Conservation (phyloP, 2,888 invertebrate species). For the Tridacna crocea region DNA sequence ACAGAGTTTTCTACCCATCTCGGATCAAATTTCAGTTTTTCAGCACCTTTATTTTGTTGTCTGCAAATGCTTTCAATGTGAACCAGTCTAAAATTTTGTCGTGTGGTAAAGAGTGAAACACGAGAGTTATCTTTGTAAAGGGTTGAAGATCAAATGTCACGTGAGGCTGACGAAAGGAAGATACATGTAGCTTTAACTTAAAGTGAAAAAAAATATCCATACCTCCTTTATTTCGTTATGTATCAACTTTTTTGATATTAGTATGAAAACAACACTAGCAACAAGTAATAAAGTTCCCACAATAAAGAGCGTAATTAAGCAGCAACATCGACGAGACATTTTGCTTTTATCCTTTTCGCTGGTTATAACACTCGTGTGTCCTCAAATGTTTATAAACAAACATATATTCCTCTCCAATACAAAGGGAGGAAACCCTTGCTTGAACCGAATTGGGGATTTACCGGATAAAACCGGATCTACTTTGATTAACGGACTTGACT, state of each 20-base stretch:
- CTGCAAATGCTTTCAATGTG: too few relatives aligned
- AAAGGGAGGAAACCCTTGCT: too few relatives aligned
- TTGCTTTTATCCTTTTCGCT: background rate
- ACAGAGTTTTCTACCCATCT: too few relatives aligned
- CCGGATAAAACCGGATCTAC: too few relatives aligned
- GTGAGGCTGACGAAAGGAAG: background rate
- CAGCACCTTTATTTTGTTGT: too few relatives aligned
- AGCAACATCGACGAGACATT: constrained; percentile 40
- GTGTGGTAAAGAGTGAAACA: background rate
- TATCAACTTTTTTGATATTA: constrained; percentile 47
- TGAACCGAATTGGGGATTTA: too few relatives aligned
- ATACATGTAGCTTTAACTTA: background rate
- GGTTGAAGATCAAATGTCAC: background rate
- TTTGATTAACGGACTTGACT: too few relatives aligned
- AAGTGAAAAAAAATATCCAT: background rate
- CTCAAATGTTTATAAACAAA: too few relatives aligned
- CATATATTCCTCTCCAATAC: too few relatives aligned
- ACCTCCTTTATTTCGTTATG: constrained; percentile 53
- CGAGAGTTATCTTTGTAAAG: background rate
- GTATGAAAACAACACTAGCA: constrained; percentile 48
- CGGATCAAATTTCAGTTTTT: too few relatives aligned
- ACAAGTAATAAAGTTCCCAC: constrained; percentile 44
- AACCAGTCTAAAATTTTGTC: background rate
- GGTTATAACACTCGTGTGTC: background rate
- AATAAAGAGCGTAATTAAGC: constrained; percentile 19